These are phyloP conservation scores for Tarsius wallacei DNA, from an alignment of 2,797 vertebrate species.

Conservation along the genomic window DNA sequence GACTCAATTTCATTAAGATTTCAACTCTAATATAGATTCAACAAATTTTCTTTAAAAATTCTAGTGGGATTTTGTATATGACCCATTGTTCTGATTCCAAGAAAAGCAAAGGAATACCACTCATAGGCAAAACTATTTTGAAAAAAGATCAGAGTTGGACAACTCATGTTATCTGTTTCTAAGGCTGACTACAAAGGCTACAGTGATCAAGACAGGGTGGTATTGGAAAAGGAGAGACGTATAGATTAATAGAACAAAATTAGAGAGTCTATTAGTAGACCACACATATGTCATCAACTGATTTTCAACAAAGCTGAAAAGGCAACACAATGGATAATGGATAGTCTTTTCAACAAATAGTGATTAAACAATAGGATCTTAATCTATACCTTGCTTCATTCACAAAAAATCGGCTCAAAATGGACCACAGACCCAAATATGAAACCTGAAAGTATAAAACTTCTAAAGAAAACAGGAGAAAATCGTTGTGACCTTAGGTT, in stretches of 20 bases:
- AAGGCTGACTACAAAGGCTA: not conserved
- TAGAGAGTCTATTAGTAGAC: not conserved
- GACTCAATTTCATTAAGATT: not conserved
- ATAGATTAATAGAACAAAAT: not conserved
- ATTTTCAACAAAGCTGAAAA: not conserved
- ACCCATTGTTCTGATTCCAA: not conserved
- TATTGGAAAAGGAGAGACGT: not conserved
- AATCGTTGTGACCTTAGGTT: not conserved
- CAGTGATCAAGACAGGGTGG: not conserved
- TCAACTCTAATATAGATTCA: not conserved
- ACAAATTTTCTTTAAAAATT: not conserved
- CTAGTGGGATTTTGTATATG: not conserved
- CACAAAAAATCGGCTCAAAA: conserved; percentile 7
- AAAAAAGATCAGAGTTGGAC: not conserved
- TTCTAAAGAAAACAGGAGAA: conserved; percentile 33
- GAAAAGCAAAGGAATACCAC: not conserved
- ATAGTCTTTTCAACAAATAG: not conserved
- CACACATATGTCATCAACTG: not conserved
- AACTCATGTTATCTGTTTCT: not conserved
- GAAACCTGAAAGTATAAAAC: conserved; percentile 8
- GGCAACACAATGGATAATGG: not conserved
- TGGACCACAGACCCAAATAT: not conserved
- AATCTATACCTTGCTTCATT: not conserved
- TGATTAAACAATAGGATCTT: not conserved
- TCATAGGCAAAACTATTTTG: not conserved